Percentiles rank a stretch among this genome's conserved stretches.
Evolutionary conservation across 2,113 vertebrate species (phyloP).

Genomic region (Neolamprologus brichardi): DNA sequence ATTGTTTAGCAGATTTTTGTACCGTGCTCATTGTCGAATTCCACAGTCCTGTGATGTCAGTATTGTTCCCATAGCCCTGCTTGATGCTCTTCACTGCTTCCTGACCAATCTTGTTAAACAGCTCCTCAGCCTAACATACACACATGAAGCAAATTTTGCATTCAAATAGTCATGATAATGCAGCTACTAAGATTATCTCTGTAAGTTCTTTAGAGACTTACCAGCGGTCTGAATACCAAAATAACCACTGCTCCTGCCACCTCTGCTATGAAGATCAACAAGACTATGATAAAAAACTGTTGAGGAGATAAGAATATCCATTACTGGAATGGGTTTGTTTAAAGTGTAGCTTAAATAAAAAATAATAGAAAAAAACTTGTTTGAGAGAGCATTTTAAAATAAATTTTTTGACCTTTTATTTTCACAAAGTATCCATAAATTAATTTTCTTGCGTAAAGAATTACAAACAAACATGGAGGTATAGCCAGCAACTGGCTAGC

Average conservation of each 20-base stretch:
- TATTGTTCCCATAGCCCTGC: slow-evolving; percentile 53
- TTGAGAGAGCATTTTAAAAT: neutral
- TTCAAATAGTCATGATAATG: neutral
- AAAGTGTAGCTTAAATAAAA: neutral
- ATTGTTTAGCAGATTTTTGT: neutral
- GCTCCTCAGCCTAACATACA: slow-evolving; percentile 52
- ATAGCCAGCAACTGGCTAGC: neutral
- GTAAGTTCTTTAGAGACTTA: slow-evolving; percentile 38
- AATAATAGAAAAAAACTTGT: neutral
- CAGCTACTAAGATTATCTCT: neutral
- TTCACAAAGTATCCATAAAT: neutral
- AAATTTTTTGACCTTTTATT: neutral
- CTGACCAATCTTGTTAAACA: slow-evolving; percentile 56
- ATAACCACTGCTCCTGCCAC: slow-evolving; percentile 74
- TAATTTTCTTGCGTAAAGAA: neutral
- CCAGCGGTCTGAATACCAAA: slow-evolving; percentile 73
- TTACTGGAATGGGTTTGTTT: neutral
- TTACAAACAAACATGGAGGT: neutral
- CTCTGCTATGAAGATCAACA: slow-evolving; percentile 77
- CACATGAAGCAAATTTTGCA: neutral
- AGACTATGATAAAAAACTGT: slow-evolving; percentile 76
- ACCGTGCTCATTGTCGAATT: slow-evolving; percentile 72
- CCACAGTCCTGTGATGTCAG: slow-evolving; percentile 71
- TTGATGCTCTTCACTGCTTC: slow-evolving; percentile 49
- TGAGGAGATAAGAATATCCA: neutral